Base-by-base conservation (phyloP, 1,140 invertebrate species). In the Caenorhabditis inopinata region DNA sequence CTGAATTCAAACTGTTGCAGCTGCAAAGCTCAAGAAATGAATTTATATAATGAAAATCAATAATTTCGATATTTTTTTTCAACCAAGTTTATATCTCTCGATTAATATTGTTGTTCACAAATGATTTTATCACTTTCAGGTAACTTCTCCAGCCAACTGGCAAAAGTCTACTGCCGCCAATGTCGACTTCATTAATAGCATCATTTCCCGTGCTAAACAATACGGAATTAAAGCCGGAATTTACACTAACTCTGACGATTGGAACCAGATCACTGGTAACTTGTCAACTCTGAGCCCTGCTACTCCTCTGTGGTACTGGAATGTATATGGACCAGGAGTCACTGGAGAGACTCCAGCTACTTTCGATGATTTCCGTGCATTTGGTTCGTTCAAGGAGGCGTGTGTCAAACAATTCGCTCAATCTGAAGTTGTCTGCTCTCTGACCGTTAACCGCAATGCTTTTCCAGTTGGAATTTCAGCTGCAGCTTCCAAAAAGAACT, bases 331-430 rank as follows among this genome's bases (percentile, higher is more conserved):
- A 73, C 18, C 27, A 18, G 79, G 79, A 35, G 79, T 81, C 35
- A 58, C 32, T 27, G 80, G 80, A 35, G 80, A 77, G 18, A 77
- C 48, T 23, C 58, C 74, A 32, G 51, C 80, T 51, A 77, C 81
- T 46, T 81, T 81, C 48, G 29, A 47, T 42, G 80, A 81, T 25
- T 81, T 81, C 80, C 53, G 49, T 53, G 38, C 80, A 9, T 81
- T 81, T 75, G 80, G 80, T 32, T 76, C 45, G 1, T 81, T 62
- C 42, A 76, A 47, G 29, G 4, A 4, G 0, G 74, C 80, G 21
- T 68, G 74, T 25, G 80, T 81, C 21, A 81, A 81, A 42, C 80
- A 81, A 75, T 81, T 81, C 58, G 80, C 49, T 51, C 80, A 81
- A 75, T 47, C 62, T 21, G 79, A 81, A 32, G 46, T 49, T 16